Evolutionary conservation across 2,888 invertebrate species (phyloP), one percentile per base, ranked within the genome.

Genomic region (Syrista parreyssii): DNA sequence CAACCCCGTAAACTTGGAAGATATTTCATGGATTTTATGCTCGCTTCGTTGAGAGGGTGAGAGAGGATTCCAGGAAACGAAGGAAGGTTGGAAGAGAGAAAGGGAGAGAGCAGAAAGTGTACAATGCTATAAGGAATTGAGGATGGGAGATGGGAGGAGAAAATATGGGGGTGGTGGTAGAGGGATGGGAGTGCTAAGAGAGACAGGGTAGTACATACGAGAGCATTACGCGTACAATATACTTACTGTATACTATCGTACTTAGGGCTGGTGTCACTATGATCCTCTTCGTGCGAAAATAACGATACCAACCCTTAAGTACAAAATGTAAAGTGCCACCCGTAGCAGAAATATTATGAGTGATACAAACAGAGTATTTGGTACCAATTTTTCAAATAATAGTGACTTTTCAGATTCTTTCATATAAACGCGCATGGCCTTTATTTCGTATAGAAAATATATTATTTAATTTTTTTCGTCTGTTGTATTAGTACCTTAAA

Each of bases 1-100:
- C 68, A 76, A 55, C 68, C 36, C 76, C 75, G 76, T 68, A 78
- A 79, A 79, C 68, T 78, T 84, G 36, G 82, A 80, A 84, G 78
- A 82, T 84, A 85, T 85, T 82, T 84, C 82, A 81, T 81, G 83
- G 80, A 86, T 85, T 84, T 86, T 84, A 82, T 82, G 80, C 76
- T 80, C 78, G 74, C 78, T 72, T 76, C 40, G 78, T 73, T 33
- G 71, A 33, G 71, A 71, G 31, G 33, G 31, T 4, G 71, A 33
- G 71, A 33, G 71, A 71, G 71, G 71, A 32, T 71, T 71, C 32
- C 30, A 71, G 71, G 31, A 71, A 71, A 12, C 12, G 23, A 71
- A 71, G 71, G 32, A 6, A 15, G 31, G 9, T 2, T 1, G 71
- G 15, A 9, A 12, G 71, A 71, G 71, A 71, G 71, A 11, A 23